Evolutionary conservation across 2,797 vertebrate genomes (phyloP), one percentile per base, ranked within the genome.

Genomic region (Bryconaethiops microstoma): DNA sequence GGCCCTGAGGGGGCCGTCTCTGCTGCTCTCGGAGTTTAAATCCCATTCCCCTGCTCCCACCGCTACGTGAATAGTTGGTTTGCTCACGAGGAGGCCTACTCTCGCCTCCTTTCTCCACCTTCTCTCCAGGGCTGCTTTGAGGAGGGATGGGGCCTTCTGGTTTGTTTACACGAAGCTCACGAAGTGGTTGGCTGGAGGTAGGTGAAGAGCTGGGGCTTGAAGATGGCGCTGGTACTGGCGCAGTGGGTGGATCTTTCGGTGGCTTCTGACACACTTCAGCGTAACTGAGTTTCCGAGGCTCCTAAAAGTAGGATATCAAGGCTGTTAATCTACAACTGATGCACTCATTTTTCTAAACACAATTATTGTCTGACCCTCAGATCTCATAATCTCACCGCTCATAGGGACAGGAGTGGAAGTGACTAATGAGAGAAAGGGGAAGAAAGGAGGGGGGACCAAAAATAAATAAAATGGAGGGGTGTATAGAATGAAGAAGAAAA

Each of bases 251-350:
- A 88, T 98, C 97, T 91, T 97, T 98, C 0, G 96, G 96, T 59
- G 97, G 97, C 70, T 95, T 96, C 88, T 99, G 97, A 93, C 97
- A 99, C 63, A 98, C 97, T 88, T 99, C 97, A 0, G 97, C 97
- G 0, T 98, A 99, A 88, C 97, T 99, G 78, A 99, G 95, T 84
- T 99, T 99, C 76, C 97, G 95, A 2, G 97, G 97, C 88, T 99
- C 97, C 96, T 98, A 88, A 4, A 80, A 12, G 5, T 87, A 1
- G 83, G 3, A 12, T 35, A 29, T 40, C 10, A 57, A 63, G 8
- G 1, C 3, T 71, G 45, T 39, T 21, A 29, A 9, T 12, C 45
- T 4, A 52, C 0, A 45, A 19, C 0, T 19, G 12, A 0, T 5
- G 21, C 42, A 50, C n/a, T n/a, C 7, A 21, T 14, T 21, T 60